These are phyloP conservation scores for Leptinotarsa juncta DNA, from an alignment of 2,888 invertebrate genomes.

Conservation along the genomic window DNA sequence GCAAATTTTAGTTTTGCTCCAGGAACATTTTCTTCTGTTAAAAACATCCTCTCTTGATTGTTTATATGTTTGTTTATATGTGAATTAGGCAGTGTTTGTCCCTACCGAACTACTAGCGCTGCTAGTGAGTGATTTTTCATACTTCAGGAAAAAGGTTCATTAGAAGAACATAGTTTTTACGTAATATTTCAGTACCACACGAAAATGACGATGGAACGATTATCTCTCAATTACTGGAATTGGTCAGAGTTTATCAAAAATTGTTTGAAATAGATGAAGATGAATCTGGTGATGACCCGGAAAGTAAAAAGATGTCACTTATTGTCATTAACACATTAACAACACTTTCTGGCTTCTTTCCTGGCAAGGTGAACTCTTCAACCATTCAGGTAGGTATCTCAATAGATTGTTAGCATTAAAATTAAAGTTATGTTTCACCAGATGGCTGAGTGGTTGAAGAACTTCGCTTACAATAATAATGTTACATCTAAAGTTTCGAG, in stretches of 20 bases:
- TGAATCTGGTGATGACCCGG: slow-evolving; percentile 58
- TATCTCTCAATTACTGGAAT: slow-evolving; percentile 36
- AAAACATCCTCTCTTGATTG: too few relatives aligned
- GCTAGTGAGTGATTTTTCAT: too few relatives aligned
- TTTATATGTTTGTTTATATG: too few relatives aligned
- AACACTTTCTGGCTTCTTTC: slow-evolving; percentile 53
- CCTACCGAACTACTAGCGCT: too few relatives aligned
- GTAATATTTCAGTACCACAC: slow-evolving; percentile 30
- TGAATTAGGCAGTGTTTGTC: too few relatives aligned
- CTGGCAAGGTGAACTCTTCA: slow-evolving; percentile 49
- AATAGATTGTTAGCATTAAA: too few relatives aligned
- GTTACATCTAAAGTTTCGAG: slow-evolving; percentile 57
- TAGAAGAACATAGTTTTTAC: not conserved
- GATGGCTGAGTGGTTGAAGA: slow-evolving; percentile 64
- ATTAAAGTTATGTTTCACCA: slow-evolving; percentile 47
- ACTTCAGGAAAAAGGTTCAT: too few relatives aligned
- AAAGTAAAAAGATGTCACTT: slow-evolving; percentile 58
- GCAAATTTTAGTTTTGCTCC: too few relatives aligned
- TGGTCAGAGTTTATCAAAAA: slow-evolving; percentile 59
- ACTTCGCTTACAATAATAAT: slow-evolving; percentile 58
- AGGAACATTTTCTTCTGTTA: too few relatives aligned
- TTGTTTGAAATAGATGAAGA: slow-evolving; percentile 59
- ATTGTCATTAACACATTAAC: slow-evolving; percentile 57
- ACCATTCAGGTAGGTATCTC: slow-evolving; percentile 51
- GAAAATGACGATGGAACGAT: slow-evolving; percentile 27